Evolutionary conservation across 2,888 invertebrate species (phyloP), one percentile per base, ranked within the genome.

Genomic region (Amphipoea oculea): DNA sequence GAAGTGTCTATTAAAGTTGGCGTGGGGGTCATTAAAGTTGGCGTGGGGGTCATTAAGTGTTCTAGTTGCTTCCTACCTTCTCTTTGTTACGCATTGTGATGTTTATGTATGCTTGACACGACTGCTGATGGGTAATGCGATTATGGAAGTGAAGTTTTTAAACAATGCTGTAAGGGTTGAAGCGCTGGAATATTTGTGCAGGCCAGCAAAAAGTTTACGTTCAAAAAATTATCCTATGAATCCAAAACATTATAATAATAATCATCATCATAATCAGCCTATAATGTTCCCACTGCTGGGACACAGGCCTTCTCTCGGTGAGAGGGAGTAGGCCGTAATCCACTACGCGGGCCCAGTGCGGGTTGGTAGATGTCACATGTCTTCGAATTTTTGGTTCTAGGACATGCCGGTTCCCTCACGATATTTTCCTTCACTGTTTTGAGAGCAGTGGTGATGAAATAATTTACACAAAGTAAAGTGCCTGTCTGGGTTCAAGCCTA

Each of bases 1-100:
- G 79, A 80, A 86, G 87, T 87, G 86, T 89, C 89, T 87, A 88
- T 91, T 89, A 87, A 89, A 89, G 83, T 90, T 88, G 74, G 87
- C 83, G 82, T 80, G 75, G 82, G 76, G 87, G 83, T 88, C 86
- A 90, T 90, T 91, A 91, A 83, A 89, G 83, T 90, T 88, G 74
- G 87, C 83, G 82, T 80, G 75, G 82, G 76, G 87, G 83, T 88
- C 86, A 90, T 90, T 91, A 91, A 83, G 84, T 81, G 85, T 81
- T 89, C 73, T 84, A 88, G 84, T 89, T 88, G 84, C 81, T 90
- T 91, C 82, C 86, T 77, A 65, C 69, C 74, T 63, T 65, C 76
- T 71, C 65, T 80, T 73, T 80, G 84, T 86, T 86, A 76, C 83
- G 85, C 84, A 86, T 76, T 36, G 29, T 71, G 11, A 65, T 82